Conservation (phyloP, 2,888 invertebrate species). For the Xanthorhoe designata region DNA sequence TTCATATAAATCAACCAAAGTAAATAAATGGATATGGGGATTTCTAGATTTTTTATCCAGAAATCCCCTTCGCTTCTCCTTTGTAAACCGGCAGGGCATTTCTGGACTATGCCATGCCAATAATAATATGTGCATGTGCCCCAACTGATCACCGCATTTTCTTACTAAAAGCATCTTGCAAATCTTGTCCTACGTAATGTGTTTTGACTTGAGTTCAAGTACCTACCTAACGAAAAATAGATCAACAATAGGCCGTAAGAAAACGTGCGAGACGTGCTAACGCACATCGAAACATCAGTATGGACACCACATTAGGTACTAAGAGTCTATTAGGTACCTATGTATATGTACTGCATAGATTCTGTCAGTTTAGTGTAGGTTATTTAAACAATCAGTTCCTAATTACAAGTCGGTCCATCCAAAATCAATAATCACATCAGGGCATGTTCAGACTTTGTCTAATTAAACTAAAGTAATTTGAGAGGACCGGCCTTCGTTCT, state of each 20-base stretch:
- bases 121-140: no score
- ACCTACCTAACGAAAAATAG: slow-evolving; percentile 28
- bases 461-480: slow-evolving; percentile 5
- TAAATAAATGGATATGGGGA: no score
- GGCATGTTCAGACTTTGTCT: not conserved
- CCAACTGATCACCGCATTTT: not conserved
- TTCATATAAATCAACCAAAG: no score
- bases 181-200: not conserved
- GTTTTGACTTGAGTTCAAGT: slow-evolving; percentile 7
- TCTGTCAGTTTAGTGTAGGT: not conserved
- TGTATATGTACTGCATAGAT: not conserved
- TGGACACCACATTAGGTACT: not conserved
- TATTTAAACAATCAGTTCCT: not conserved
- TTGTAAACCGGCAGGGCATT: no score
- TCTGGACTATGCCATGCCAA: no score
- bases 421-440: not conserved
- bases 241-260: slow-evolving; percentile 66
- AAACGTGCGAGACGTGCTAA: slow-evolving; percentile 48
- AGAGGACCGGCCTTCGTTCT: slow-evolving; percentile 27
- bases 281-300: slow-evolving; percentile 15
- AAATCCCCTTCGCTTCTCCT: no score
- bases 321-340: not conserved
- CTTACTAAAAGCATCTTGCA: not conserved
- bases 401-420: not conserved
- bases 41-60: no score